Conservation (phyloP, 2,888 invertebrate genomes). For the Nemotelus pantherinus region DNA sequence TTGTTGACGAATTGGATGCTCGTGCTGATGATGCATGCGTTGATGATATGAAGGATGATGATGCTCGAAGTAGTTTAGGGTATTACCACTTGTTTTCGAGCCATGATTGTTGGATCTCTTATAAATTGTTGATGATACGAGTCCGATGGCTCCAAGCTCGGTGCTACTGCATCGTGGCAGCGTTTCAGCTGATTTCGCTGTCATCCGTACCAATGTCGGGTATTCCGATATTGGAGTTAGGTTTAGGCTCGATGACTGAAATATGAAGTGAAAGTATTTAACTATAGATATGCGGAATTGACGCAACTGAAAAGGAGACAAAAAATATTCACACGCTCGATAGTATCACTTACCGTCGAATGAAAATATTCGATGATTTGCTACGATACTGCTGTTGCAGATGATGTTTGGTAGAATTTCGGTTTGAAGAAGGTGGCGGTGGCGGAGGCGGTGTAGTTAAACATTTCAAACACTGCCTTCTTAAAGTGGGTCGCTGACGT, state of each 20-base stretch:
- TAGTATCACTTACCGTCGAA: constrained; percentile 31
- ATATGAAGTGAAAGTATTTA: background rate
- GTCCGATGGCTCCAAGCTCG: no score
- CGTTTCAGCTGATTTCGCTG: constrained; percentile 5
- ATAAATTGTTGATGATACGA: no score
- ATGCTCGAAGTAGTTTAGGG: background rate
- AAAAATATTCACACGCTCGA: background rate
- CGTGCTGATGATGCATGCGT: background rate
- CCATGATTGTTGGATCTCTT: background rate
- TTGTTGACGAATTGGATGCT: background rate
- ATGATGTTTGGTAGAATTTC: background rate
- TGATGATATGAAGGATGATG: background rate
- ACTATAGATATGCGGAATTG: background rate
- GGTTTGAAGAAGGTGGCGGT: background rate
- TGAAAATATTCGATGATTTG: constrained; percentile 43
- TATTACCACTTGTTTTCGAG: background rate
- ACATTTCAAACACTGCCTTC: constrained; percentile 72
- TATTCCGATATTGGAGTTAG: constrained; percentile 12
- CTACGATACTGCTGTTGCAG: constrained; percentile 14
- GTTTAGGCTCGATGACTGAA: constrained; percentile 23
- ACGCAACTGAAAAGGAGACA: background rate
- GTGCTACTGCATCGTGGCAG: constrained; percentile 7
- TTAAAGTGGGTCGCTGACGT: constrained; percentile 73
- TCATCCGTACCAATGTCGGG: background rate
- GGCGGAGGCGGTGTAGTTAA: constrained; percentile 4